Base-by-base conservation (phyloP, 2,113 vertebrate genomes). In the Pteruthius melanotis region DNA sequence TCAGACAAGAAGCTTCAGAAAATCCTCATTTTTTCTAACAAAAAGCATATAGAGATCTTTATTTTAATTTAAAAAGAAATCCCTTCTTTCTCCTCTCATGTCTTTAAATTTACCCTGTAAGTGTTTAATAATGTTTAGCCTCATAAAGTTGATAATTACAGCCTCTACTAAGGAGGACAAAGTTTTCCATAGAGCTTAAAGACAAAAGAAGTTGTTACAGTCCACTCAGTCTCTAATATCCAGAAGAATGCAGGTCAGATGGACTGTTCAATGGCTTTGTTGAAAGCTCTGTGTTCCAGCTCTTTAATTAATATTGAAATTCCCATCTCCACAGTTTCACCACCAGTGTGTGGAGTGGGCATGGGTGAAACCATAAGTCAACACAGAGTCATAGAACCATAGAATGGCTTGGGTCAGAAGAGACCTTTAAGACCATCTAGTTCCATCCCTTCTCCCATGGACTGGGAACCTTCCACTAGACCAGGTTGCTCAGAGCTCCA, bases 1-100 rank as follows among this genome's bases (percentile, higher is more conserved):
- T 96, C 69, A 60, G 54, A 90, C 8, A 66, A 93, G 21, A 94
- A 91, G 35, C 47, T 83, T 90, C 50, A 60, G 77, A 89, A 95
- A 6, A 1, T 83, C 40, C 77, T 95, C 37, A 37, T 71, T 20
- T 63, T 92, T 97, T 85, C 28, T 74, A 89, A 79, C 10, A 90
- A 93, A 92, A 97, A 75, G 7, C 28, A 1, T 27, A 42, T 5
- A 35, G 4, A 83, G 31, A 81, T 23, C 26, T 61, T 60, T 31
- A 61, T 65, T 66, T 84, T 22, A 44, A 16, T 83, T 94, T 60
- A 49, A 72, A 93, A 91, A 47, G 6, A 86, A 90, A 89, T 82
- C 3, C 52, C 35, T 47, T 69, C 85, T 94, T 94, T 80, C 53
- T 94, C 30, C 28, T 70, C 47, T 69, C 5, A 45, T 40, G 33